Evolutionary conservation across 2,797 vertebrate species (phyloP).

Genomic region (Protosalanx chinensis): DNA sequence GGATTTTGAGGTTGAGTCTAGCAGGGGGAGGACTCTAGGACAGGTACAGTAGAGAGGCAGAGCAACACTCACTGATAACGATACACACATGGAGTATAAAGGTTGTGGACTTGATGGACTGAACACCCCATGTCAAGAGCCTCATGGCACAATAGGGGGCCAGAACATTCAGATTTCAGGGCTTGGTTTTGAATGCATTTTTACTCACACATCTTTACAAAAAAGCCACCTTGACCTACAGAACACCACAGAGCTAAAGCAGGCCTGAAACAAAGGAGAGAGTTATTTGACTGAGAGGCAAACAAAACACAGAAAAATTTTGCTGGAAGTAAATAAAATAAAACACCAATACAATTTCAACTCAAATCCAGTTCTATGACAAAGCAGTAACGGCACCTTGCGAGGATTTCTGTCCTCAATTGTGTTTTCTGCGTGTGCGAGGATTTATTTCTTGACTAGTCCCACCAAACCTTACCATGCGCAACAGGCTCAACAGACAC

Average conservation of each 20-base stretch:
- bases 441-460: not conserved
- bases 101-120: constrained; percentile 44
- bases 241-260: constrained; percentile 73
- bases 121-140: constrained; percentile 77
- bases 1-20: not conserved
- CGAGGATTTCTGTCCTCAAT: not conserved
- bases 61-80: not conserved
- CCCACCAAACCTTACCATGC: too few species aligned
- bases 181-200: constrained; percentile 99
- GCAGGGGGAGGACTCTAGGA: not conserved
- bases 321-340: not conserved
- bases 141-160: constrained; percentile 66
- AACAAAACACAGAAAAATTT: constrained; percentile 48
- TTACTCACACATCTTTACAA: constrained; percentile 98
- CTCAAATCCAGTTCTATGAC: too few species aligned
- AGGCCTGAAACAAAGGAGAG: constrained; percentile 76
- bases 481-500: too few species aligned
- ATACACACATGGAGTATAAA: not conserved
- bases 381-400: too few species aligned
- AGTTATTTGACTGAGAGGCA: constrained; percentile 70
- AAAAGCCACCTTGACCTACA: constrained; percentile 75
- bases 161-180: constrained; percentile 67
- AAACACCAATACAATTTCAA: too few species aligned
- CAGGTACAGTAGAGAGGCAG: not conserved
- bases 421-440: not conserved